Conservation (phyloP, 2,113 vertebrate genomes). For the Choloepus hoffmanni region DNA sequence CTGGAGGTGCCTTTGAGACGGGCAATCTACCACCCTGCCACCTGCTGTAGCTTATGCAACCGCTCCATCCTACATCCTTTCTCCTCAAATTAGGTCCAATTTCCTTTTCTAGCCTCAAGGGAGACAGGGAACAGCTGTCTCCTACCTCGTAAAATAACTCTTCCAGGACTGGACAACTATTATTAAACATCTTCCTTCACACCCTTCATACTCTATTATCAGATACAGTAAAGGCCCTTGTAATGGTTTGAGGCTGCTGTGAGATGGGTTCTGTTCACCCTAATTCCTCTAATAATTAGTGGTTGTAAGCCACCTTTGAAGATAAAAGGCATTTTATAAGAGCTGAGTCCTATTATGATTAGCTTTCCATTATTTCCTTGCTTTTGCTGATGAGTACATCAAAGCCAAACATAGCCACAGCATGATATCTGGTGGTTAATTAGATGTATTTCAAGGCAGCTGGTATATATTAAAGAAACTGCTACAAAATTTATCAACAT, state of each 20-base stretch:
- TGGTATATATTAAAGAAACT: conserved; percentile 68
- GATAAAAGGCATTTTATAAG: conserved; percentile 78
- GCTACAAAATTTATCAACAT: conserved; percentile 75
- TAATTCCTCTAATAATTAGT: conserved; percentile 74
- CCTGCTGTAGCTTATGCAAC: background rate
- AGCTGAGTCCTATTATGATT: conserved; percentile 64
- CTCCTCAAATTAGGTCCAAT: conserved; percentile 51
- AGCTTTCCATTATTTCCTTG: conserved; percentile 61
- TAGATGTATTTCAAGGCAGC: conserved; percentile 63
- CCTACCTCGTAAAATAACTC: conserved; percentile 31
- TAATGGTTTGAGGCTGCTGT: conserved; percentile 57
- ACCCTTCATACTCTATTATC: conserved; percentile 44
- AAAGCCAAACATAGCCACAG: conserved; percentile 68
- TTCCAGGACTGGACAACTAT: conserved; percentile 42
- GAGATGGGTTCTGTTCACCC: conserved; percentile 55
- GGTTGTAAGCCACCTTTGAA: conserved; percentile 75
- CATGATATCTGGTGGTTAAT: conserved; percentile 70
- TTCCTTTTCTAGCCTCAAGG: conserved; percentile 61
- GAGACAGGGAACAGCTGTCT: conserved; percentile 63
- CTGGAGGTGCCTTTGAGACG: fast-evolving
- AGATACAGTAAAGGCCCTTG: conserved; percentile 65
- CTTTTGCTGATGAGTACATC: conserved; percentile 67
- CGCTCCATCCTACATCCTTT: background rate
- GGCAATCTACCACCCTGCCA: background rate
- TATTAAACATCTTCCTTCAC: background rate